Conservation (phyloP, 2,888 invertebrate species). For the Drosophila cracens region DNA sequence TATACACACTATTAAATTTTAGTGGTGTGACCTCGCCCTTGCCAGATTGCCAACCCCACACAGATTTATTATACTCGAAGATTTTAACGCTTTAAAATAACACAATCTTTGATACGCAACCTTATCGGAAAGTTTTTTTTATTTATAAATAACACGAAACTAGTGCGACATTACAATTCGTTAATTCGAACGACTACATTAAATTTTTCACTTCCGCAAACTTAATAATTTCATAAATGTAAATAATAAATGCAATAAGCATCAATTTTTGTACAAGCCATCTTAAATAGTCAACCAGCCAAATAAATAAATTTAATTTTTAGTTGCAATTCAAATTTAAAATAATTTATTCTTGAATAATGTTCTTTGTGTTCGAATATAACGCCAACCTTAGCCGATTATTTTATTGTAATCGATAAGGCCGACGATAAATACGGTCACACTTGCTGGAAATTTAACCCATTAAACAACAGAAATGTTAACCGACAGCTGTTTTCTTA, state of each 20-base stretch:
- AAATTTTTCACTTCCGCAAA: background rate
- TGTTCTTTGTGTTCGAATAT: constrained; percentile 2
- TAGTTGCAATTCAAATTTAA: background rate
- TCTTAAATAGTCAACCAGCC: background rate
- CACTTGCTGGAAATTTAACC: background rate
- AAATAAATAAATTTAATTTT: background rate
- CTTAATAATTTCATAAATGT: background rate
- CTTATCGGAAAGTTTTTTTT: background rate
- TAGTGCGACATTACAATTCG: background rate
- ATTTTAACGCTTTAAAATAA: background rate
- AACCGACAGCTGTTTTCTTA: constrained; percentile 8
- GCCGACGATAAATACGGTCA: background rate
- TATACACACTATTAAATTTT: background rate
- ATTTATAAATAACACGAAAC: background rate
- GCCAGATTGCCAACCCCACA: constrained; percentile 28
- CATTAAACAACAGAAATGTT: constrained; percentile 4
- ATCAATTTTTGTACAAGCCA: background rate
- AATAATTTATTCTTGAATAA: background rate
- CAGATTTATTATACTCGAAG: background rate
- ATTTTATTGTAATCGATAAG: background rate
- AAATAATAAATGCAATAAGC: background rate
- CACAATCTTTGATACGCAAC: constrained; percentile 2
- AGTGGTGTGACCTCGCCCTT: constrained; percentile 46
- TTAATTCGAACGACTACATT: background rate
- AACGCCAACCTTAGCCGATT: background rate